phyloP scores from a whole-genome alignment of 2,888 invertebrate genomes.

The Bimastos eiseni region DNA sequence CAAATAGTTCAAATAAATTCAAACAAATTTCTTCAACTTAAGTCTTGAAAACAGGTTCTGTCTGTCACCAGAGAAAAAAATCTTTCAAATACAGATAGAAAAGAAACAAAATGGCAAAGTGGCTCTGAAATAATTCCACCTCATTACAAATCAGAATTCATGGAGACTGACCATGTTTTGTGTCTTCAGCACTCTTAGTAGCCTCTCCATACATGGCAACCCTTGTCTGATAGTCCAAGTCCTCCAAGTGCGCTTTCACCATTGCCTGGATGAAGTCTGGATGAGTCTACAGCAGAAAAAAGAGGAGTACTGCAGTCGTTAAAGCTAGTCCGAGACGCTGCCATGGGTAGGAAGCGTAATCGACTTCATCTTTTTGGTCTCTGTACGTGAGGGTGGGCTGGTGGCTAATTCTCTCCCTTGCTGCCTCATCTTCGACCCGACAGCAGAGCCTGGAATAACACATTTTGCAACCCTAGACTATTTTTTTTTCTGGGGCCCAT shows the following conservation, averaged over 20 bases:
- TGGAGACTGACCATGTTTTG: neutral
- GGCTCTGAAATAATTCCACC: neutral
- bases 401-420: no score
- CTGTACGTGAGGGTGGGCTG: no score
- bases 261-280: constrained; percentile 31
- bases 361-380: no score
- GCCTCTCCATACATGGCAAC: neutral
- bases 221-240: constrained; percentile 26
- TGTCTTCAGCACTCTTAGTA: neutral
- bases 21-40: neutral
- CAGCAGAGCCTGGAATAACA: no score
- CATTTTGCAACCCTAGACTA: no score
- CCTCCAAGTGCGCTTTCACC: constrained; percentile 30
- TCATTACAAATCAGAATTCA: neutral
- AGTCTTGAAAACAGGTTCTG: neutral
- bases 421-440: no score
- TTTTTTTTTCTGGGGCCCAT: no score
- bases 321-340: no score
- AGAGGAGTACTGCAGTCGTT: no score
- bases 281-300: constrained; percentile 9
- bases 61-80: neutral
- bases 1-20: neutral
- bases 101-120: neutral
- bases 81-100: neutral
- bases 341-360: no score